Conservation (phyloP, 2,113 vertebrate species). For the Cardinalis cardinalis region DNA sequence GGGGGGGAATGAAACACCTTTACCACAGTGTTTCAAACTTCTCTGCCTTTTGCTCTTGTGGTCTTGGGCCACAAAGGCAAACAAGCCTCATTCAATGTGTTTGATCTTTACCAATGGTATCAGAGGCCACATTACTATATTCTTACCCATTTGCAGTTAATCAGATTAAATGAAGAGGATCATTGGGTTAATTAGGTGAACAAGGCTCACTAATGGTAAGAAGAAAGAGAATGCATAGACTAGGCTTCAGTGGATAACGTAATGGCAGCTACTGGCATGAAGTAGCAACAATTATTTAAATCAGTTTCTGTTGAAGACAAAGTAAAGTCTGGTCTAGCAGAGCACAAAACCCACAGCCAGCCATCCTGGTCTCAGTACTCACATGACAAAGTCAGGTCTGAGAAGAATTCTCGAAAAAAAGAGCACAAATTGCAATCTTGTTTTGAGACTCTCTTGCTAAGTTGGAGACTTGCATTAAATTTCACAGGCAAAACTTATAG, state of each 20-base stretch:
- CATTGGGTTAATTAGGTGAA: slow-evolving; percentile 23
- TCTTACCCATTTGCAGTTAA: background rate
- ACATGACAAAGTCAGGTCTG: background rate
- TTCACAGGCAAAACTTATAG: background rate
- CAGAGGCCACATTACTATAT: background rate
- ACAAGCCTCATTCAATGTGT: background rate
- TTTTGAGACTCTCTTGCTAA: background rate
- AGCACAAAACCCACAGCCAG: background rate
- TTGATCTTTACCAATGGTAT: background rate
- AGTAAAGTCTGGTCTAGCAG: background rate
- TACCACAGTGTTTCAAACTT: background rate
- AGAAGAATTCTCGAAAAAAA: background rate
- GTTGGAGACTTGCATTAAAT: background rate
- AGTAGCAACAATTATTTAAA: background rate
- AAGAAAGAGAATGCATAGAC: background rate
- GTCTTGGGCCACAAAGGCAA: background rate
- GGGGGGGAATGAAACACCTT: background rate
- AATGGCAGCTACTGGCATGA: background rate
- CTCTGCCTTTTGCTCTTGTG: background rate
- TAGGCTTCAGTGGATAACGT: background rate
- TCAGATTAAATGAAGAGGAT: slow-evolving; percentile 11
- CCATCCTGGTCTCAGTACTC: background rate
- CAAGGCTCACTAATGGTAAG: background rate
- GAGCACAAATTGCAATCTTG: background rate
- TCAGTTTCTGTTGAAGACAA: background rate